These are phyloP conservation scores for Drosophila diplacantha DNA, from an alignment of 2,888 invertebrate genomes.

Conservation along the genomic window DNA sequence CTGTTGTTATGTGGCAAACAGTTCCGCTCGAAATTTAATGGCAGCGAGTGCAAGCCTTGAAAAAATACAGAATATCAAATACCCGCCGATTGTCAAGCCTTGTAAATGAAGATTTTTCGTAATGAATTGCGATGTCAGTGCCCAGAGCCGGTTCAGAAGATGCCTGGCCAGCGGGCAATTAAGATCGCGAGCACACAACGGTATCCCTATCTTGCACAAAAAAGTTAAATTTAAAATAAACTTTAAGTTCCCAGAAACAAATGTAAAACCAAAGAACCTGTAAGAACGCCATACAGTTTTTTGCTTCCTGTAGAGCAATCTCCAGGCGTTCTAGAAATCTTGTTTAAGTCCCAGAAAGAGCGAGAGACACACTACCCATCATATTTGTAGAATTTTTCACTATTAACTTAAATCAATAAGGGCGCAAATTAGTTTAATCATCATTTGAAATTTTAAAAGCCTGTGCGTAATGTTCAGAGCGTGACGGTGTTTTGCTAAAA, in stretches of 20 bases:
- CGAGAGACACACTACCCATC: no score
- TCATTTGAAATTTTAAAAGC: no score
- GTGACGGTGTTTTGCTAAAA: not conserved
- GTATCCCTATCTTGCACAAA: no score
- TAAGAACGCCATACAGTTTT: not conserved
- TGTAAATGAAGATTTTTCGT: constrained; percentile 14
- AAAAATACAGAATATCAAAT: constrained; percentile 15
- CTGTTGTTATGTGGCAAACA: constrained; percentile 36
- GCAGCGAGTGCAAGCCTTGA: constrained; percentile 1
- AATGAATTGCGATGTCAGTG: constrained; percentile 18
- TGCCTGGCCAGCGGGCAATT: constrained; percentile 4
- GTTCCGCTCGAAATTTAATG: constrained; percentile 25
- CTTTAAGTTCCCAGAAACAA: no score
- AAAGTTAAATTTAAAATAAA: no score
- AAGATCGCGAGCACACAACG: not conserved
- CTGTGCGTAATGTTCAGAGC: not conserved
- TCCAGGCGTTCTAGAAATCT: no score
- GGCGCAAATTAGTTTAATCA: no score
- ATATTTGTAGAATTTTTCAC: no score
- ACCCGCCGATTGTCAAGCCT: constrained; percentile 13
- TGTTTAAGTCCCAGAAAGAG: no score
- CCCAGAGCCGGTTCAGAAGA: not conserved
- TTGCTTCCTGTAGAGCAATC: no score
- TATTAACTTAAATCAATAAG: no score
- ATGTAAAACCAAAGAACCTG: not conserved